Base-by-base conservation (phyloP, 2,113 vertebrate genomes). In the Osmerus mordax region DNA sequence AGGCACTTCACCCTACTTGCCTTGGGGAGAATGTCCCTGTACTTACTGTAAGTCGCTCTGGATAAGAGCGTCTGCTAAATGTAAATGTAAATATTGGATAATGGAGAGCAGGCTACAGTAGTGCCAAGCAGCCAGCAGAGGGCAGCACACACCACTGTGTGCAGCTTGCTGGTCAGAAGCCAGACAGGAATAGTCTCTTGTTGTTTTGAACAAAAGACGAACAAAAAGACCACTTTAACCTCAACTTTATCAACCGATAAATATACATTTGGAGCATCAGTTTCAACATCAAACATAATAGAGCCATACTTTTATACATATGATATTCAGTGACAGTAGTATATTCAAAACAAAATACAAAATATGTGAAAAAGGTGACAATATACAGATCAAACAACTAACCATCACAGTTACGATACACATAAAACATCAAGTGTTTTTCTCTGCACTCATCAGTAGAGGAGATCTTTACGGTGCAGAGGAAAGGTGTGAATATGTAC, bases 301-400 rank as follows among this genome's bases (percentile, higher is more conserved):
- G 78, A 88, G 89, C 81, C 74, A 79, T 76, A 87, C 87, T 89
- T 90, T 89, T 88, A 89, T 88, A 88, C 84, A 85, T 88, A 88
- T 80, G 77, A 87, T 89, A 91, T 81, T 92, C 87, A 89, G 89
- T 92, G 89, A 90, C 92, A 93, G 92, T 92, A 93, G 91, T 93
- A 91, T 89, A 91, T 80, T 88, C 81, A 76, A 78, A 79, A 84
- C 84, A 86, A 82, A 86, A 78, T 65, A 73, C 76, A 87, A 83
- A 87, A 59, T 64, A 21, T 68, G 87, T 84, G 89, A 90, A 84
- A 88, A 83, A 66, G 65, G 70, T 86, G 86, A 87, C 81, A 83
- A 81, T 76, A 84, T 85, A 76, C 77, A 76, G 54, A 21, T 47
- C 56, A 28, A 78, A 77, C 83, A 78, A 77, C 71, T 69, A 87